phyloP scores from a whole-genome alignment of 2,888 invertebrate species.

The Gandaritis pyraliata region DNA sequence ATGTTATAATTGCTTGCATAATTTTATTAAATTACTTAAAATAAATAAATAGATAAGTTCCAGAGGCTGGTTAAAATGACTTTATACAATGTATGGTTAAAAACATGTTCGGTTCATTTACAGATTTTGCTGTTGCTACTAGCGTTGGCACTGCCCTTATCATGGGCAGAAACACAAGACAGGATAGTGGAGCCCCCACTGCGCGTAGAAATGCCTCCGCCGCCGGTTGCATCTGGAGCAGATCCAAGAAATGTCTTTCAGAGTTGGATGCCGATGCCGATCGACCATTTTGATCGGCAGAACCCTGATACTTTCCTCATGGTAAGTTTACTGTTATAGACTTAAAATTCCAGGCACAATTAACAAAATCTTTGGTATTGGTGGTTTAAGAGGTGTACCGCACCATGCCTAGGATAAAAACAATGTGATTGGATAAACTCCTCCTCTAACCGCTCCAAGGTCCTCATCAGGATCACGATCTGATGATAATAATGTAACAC shows the following conservation, averaged over 20 bases:
- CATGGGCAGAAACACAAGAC: conserved; percentile 46
- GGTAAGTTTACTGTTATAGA: conserved; percentile 48
- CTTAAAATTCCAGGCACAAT: too few relatives aligned
- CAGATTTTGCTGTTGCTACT: conserved; percentile 31
- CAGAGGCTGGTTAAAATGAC: too few relatives aligned
- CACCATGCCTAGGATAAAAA: too few relatives aligned
- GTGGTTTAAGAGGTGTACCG: too few relatives aligned
- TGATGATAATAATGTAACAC: too few relatives aligned
- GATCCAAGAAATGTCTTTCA: conserved; percentile 55
- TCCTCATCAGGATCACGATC: too few relatives aligned
- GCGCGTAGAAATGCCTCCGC: conserved; percentile 73
- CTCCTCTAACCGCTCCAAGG: too few relatives aligned
- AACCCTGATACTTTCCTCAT: conserved; percentile 82
- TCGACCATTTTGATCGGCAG: conserved; percentile 84
- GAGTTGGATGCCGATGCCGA: conserved; percentile 79
- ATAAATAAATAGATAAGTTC: too few relatives aligned
- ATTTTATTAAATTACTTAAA: too few relatives aligned
- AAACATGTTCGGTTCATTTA: background rate
- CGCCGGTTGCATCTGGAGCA: conserved; percentile 59
- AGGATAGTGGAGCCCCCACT: conserved; percentile 59
- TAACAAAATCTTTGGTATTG: too few relatives aligned
- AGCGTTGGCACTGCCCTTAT: conserved; percentile 20
- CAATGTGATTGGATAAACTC: too few relatives aligned
- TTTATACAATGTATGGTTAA: too few relatives aligned
- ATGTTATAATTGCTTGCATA: background rate